phyloP scores from a whole-genome alignment of 1,140 invertebrate species.

The roundworm (Caenorhabditis elegans) region WBcel235 BX284606.5:13404501-13405000 shows the following conservation, averaged over 20 bases:
- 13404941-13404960: constrained; percentile 2
- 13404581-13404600: constrained; percentile 8
- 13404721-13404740: constrained; percentile 22
- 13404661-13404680: no score
- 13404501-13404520: constrained; percentile 13
- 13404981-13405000: neutral
- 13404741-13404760: neutral
- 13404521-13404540: constrained; percentile 7
- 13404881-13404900: neutral
- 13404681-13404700: no score
- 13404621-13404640: neutral
- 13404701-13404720: neutral
- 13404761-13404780: constrained; percentile 10
- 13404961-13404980: constrained; percentile 1
- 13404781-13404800: constrained; percentile 1
- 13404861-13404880: neutral
- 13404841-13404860: no score
- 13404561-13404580: neutral
- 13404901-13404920: neutral
- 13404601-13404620: neutral
- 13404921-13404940: constrained; percentile 18
- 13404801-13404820: neutral
- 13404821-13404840: constrained; percentile 9
- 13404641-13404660: neutral
- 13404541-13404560: constrained; percentile 17